A percentile compares a stretch with the other conserved stretches of the same genome.
phyloP scores from a whole-genome alignment of 1,140 invertebrate genomes.

The Drosophila bocqueti region DNA sequence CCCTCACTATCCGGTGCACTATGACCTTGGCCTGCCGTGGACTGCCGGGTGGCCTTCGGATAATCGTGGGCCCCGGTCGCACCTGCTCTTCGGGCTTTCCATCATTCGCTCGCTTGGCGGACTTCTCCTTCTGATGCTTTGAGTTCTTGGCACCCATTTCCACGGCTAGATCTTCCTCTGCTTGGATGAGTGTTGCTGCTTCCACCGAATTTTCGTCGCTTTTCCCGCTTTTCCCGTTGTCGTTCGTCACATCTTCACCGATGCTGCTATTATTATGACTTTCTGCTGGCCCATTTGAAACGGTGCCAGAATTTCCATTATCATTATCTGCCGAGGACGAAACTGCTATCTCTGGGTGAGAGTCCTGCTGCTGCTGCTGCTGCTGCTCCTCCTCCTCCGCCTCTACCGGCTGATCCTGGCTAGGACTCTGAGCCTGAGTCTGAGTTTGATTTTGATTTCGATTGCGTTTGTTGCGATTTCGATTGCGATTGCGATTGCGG shows the following conservation, averaged over 20 bases:
- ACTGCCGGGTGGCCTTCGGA: slow-evolving; percentile 52
- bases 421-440: slow-evolving; percentile 41
- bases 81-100: slow-evolving; percentile 25
- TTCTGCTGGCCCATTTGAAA: slow-evolving; percentile 69
- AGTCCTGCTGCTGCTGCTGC: slow-evolving; percentile 18
- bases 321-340: slow-evolving; percentile 44
- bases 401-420: slow-evolving; percentile 13
- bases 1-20: slow-evolving; percentile 71
- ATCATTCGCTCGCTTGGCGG: slow-evolving; percentile 22
- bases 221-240: not conserved
- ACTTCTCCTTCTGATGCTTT: slow-evolving; percentile 53
- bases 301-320: slow-evolving; percentile 78
- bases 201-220: slow-evolving; percentile 1
- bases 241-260: slow-evolving; percentile 28
- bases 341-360: slow-evolving; percentile 13
- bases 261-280: slow-evolving; percentile 23
- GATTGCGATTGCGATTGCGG: slow-evolving; percentile 78
- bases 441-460: slow-evolving; percentile 70
- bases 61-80: slow-evolving; percentile 16
- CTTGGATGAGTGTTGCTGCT: slow-evolving; percentile 11
- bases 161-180: slow-evolving; percentile 14
- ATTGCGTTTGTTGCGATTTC: slow-evolving; percentile 80
- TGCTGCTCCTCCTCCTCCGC: slow-evolving; percentile 27
- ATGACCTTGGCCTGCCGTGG: slow-evolving; percentile 76
- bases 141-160: slow-evolving; percentile 69